Evolutionary conservation across 2,797 vertebrate species (phyloP), one percentile per base, ranked within the genome.

Genomic region (Oryzias sinensis): DNA sequence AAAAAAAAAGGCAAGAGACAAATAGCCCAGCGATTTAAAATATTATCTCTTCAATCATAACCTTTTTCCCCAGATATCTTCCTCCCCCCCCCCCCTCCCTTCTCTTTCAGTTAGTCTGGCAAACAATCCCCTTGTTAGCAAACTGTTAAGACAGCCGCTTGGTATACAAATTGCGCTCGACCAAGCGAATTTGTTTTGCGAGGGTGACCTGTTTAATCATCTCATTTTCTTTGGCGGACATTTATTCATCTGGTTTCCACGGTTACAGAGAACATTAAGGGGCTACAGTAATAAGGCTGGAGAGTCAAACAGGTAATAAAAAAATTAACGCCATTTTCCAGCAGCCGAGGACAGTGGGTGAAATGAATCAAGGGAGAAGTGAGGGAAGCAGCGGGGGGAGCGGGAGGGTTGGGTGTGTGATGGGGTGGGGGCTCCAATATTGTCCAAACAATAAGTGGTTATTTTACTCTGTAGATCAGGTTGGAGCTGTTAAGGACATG

Each of bases 191-290:
- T 99, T 98, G 96, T 98, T 99, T 99, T 98, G 96, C 95, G 95
- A 97, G 96, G 95, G 95, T 97, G 96, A 98, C 97, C 96, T 97
- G 96, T 98, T 98, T 98, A 99, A 99, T 99, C 96, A 98, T 98
- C 96, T 98, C 94, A 98, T 97, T 98, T 97, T 98, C 97, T 96
- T 92, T 92, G 94, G 96, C 93, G 94, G 94, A 96, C 95, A 94
- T 97, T 97, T 97, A 98, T 97, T 97, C 95, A 95, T 93, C 93
- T 96, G 92, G 96, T 98, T 99, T 96, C 96, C 96, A 96, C 94
- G 95, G 97, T 97, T 96, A 98, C 96, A 90, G 93, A 90, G 94
- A 96, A 97, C 97, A 98, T 99, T 98, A 98, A 96, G 95, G 94
- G 94, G 95, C 95, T 95, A 96, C 89, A 97, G 96, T 96, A 98